Percentiles rank a stretch among this genome's conserved stretches.
Evolutionary conservation across 2,888 invertebrate genomes (phyloP).

Genomic region (Andrena camellia): DNA sequence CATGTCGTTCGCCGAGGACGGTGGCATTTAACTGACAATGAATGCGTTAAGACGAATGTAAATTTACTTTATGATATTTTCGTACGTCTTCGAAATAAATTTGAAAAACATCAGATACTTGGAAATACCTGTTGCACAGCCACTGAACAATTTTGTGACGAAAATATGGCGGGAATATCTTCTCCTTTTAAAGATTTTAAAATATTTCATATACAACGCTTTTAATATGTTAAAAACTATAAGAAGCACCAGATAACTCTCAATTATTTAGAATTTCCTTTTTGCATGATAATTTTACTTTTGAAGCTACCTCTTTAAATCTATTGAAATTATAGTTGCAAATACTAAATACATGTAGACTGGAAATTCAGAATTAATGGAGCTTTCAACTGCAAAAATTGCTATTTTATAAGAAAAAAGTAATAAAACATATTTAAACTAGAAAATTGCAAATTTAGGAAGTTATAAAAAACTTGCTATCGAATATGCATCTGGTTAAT

Average conservation of each 20-base stretch:
- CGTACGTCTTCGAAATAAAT: slow-evolving; percentile 4
- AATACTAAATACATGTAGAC: neutral
- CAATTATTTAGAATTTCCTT: neutral
- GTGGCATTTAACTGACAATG: neutral
- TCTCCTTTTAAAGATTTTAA: neutral
- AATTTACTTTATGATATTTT: slow-evolving; percentile 9
- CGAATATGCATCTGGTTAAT: no score
- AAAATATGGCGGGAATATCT: neutral
- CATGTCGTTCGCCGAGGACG: neutral
- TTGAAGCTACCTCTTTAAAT: neutral
- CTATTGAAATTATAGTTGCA: neutral
- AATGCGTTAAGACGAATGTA: slow-evolving; percentile 7
- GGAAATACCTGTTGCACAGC: slow-evolving; percentile 4
- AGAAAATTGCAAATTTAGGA: no score
- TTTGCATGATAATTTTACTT: neutral
- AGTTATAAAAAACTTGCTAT: no score
- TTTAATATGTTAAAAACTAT: no score
- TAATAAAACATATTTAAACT: no score
- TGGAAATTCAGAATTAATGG: neutral
- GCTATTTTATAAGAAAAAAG: no score
- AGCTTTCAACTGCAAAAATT: no score
- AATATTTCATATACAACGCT: no score
- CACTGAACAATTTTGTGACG: neutral
- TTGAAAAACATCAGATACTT: neutral
- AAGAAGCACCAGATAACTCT: neutral